phyloP scores from a whole-genome alignment of 2,113 vertebrate species.

The human region DNA sequence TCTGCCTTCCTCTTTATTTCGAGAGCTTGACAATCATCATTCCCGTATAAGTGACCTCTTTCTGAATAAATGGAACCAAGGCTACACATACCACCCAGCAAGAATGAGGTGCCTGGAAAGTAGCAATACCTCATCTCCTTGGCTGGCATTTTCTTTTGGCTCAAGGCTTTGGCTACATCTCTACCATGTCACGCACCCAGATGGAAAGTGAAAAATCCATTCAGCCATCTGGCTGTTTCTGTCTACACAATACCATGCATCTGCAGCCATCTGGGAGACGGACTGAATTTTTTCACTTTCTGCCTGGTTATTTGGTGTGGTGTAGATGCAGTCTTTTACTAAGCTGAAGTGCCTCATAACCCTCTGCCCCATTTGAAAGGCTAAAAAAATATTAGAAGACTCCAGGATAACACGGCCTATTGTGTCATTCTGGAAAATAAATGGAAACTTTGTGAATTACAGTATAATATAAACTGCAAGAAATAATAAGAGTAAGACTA shows the following conservation, averaged over 20 bases:
- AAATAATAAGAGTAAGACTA: constrained; percentile 40
- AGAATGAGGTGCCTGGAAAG: constrained; percentile 75
- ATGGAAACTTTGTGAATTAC: constrained; percentile 28
- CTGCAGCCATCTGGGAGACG: constrained; percentile 77
- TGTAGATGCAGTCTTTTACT: constrained; percentile 56
- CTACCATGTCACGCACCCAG: constrained; percentile 77
- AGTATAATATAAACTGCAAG: constrained; percentile 30
- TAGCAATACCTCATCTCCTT: constrained; percentile 78
- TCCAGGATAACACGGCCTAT: neutral
- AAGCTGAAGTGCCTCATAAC: neutral
- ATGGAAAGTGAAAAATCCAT: constrained; percentile 78
- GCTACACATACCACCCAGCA: constrained; percentile 61
- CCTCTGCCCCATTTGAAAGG: neutral
- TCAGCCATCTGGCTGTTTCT: constrained; percentile 78
- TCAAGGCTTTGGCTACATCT: constrained; percentile 74
- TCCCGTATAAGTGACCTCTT: constrained; percentile 40
- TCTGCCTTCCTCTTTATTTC: constrained; percentile 46
- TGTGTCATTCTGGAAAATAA: constrained; percentile 8
- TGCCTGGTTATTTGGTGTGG: constrained; percentile 63
- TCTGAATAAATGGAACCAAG: constrained; percentile 56
- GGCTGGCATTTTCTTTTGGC: constrained; percentile 80
- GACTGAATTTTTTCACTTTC: constrained; percentile 71
- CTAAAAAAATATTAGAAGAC: neutral
- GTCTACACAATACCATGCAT: constrained; percentile 77
- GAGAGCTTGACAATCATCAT: constrained; percentile 7